These are phyloP conservation scores for Cairina moschata DNA, from an alignment of 2,113 vertebrate species.

Conservation along the genomic window DNA sequence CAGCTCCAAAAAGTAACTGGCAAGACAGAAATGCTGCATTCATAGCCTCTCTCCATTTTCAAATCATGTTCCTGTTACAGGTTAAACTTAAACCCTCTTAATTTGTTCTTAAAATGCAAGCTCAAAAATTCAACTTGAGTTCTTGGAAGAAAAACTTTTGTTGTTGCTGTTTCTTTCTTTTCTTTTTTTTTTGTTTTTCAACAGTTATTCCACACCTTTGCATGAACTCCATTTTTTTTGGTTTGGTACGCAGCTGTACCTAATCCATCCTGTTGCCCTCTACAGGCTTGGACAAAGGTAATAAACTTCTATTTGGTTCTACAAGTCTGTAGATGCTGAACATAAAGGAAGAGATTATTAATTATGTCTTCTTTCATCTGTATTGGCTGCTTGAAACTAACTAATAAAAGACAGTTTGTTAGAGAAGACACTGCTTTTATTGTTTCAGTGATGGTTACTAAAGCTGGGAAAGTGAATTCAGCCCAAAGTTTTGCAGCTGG, in stretches of 20 bases:
- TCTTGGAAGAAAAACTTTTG: neutral
- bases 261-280: neutral
- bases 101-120: neutral
- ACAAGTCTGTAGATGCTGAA: neutral
- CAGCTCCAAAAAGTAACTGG: neutral
- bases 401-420: neutral
- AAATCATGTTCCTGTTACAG: neutral
- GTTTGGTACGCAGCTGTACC: neutral
- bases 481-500: conserved; percentile 26
- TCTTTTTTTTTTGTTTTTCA: neutral
- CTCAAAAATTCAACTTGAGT: neutral
- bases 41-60: neutral
- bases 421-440: neutral
- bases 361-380: neutral
- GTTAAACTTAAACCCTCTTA: neutral
- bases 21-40: neutral
- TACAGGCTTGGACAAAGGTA: neutral
- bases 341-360: neutral
- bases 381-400: neutral
- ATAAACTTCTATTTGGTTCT: neutral
- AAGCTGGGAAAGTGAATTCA: neutral
- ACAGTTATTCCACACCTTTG: neutral
- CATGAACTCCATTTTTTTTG: neutral
- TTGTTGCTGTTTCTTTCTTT: neutral
- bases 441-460: neutral